Conservation (phyloP, 2,113 vertebrate species). For the Nyctibius bracteatus region DNA sequence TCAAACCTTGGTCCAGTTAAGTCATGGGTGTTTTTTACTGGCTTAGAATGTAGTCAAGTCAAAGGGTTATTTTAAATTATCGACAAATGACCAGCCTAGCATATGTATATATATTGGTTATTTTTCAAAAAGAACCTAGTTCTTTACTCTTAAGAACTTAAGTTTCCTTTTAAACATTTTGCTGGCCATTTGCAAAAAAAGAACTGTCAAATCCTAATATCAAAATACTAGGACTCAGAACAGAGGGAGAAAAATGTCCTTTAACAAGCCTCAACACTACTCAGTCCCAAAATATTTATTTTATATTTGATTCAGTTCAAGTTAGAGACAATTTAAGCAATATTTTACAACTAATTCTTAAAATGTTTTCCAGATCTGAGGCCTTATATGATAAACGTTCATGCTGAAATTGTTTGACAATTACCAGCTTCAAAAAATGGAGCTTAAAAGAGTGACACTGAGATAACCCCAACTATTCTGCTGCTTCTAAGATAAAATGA, state of each 20-base stretch:
- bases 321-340: not conserved
- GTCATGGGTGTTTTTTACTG: not conserved
- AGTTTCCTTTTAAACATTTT: not conserved
- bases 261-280: not conserved
- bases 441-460: not conserved
- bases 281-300: not conserved
- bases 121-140: not conserved
- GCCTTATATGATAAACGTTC: not conserved
- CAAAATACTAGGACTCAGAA: not conserved
- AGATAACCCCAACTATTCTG: not conserved
- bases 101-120: not conserved
- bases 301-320: slow-evolving; percentile 11
- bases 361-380: not conserved
- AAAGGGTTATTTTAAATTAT: not conserved
- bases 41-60: not conserved
- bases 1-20: not conserved
- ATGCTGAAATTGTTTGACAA: not conserved
- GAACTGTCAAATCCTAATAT: not conserved
- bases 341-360: not conserved
- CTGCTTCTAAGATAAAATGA: not conserved
- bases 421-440: not conserved
- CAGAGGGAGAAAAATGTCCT: not conserved
- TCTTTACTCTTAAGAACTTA: not conserved
- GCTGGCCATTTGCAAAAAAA: not conserved
- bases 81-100: not conserved